Conservation (phyloP, 2,888 invertebrate genomes). For the Limenitis camilla region DNA sequence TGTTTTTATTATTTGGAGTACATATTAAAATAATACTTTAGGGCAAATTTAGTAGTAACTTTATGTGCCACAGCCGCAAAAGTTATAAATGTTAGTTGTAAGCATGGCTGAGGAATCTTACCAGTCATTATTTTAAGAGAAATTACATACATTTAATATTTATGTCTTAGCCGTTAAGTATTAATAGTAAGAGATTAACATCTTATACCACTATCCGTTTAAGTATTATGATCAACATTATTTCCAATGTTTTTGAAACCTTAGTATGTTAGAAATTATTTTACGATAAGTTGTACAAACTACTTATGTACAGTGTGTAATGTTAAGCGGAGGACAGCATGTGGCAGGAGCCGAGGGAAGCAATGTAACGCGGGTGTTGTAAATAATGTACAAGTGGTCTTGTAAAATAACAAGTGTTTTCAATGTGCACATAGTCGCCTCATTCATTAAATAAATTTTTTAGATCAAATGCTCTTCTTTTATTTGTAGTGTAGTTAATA, state of each 20-base stretch:
- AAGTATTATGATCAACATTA: slow-evolving; percentile 71
- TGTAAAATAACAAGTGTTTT: slow-evolving; percentile 72
- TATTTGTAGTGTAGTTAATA: slow-evolving; percentile 16
- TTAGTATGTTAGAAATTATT: slow-evolving; percentile 52
- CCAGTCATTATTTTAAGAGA: slow-evolving; percentile 62
- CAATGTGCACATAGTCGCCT: slow-evolving; percentile 75
- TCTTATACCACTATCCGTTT: slow-evolving; percentile 69
- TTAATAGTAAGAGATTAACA: slow-evolving; percentile 61
- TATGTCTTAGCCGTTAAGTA: slow-evolving; percentile 59
- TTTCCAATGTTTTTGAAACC: slow-evolving; percentile 67
- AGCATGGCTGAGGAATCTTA: slow-evolving; percentile 61
- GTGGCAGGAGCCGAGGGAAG: slow-evolving; percentile 30
- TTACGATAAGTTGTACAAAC: slow-evolving; percentile 67
- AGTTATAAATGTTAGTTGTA: slow-evolving; percentile 43
- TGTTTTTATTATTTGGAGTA: slow-evolving; percentile 18
- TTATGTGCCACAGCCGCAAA: slow-evolving; percentile 38
- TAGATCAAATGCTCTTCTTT: slow-evolving; percentile 58
- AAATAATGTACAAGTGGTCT: slow-evolving; percentile 68
- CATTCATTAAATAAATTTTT: slow-evolving; percentile 73
- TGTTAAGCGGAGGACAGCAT: slow-evolving; percentile 34
- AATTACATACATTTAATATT: slow-evolving; percentile 53
- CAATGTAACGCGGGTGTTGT: slow-evolving; percentile 47
- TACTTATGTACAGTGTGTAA: slow-evolving; percentile 67
- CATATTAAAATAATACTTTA: slow-evolving; percentile 18
- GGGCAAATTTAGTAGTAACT: slow-evolving; percentile 23